Evolutionary conservation across 1,140 invertebrate species (phyloP).

Genomic region (Bombus sylvicola): DNA sequence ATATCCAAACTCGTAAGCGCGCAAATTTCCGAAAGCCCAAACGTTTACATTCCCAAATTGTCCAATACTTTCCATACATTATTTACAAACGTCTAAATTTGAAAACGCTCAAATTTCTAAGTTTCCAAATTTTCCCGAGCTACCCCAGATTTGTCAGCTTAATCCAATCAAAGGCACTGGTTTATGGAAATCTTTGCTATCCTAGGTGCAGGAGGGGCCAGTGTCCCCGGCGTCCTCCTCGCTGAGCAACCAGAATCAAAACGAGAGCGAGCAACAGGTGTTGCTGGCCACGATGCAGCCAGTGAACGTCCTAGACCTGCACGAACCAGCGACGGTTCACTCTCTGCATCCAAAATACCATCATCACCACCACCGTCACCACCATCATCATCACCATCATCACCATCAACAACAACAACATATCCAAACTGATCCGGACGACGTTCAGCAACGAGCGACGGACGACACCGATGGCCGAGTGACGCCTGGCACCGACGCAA

Average conservation of each 20-base stretch:
- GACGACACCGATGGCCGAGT: slow-evolving; percentile 84
- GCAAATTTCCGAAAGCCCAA: background rate
- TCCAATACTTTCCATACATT: too few relatives aligned
- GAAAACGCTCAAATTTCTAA: background rate
- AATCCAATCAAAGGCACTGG: too few relatives aligned
- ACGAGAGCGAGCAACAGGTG: slow-evolving; percentile 83
- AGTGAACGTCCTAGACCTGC: slow-evolving; percentile 86
- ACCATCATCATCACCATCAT: slow-evolving; percentile 74
- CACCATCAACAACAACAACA: slow-evolving; percentile 73
- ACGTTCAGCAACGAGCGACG: slow-evolving; percentile 55
- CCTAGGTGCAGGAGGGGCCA: slow-evolving; percentile 78
- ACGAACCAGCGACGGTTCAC: slow-evolving; percentile 84
- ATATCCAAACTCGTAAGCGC: background rate
- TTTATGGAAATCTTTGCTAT: background rate
- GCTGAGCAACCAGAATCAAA: slow-evolving; percentile 80
- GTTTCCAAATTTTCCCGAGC: too few relatives aligned
- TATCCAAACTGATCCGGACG: slow-evolving; percentile 60
- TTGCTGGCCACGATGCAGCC: slow-evolving; percentile 90
- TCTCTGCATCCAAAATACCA: slow-evolving; percentile 84
- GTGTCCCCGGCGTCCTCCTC: slow-evolving; percentile 81
- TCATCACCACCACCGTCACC: slow-evolving; percentile 77
- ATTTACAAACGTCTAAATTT: background rate
- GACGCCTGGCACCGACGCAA: slow-evolving; percentile 80
- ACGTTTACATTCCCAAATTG: background rate
- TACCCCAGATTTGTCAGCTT: too few relatives aligned